These are phyloP conservation scores for Okapia johnstoni DNA, from an alignment of 2,113 vertebrate species.

Conservation along the genomic window DNA sequence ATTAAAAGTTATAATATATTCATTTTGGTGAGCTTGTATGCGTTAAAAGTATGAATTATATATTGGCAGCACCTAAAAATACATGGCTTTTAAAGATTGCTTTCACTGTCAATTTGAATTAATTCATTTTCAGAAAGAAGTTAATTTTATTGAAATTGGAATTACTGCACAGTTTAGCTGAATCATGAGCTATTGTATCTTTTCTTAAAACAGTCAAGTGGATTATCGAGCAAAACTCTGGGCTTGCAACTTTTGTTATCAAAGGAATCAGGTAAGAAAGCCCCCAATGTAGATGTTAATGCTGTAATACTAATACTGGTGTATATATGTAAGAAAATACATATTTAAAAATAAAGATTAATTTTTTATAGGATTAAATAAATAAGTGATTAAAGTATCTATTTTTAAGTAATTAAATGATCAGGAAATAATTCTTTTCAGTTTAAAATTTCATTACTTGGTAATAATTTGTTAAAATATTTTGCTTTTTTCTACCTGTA, in stretches of 20 bases:
- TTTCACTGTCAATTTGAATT: constrained; percentile 7
- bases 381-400: background rate
- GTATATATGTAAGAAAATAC: background rate
- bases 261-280: constrained; percentile 95
- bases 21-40: background rate
- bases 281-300: background rate
- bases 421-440: constrained; percentile 24
- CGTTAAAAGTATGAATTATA: background rate
- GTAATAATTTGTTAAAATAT: constrained; percentile 35
- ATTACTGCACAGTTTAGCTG: constrained; percentile 7
- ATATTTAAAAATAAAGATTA: background rate
- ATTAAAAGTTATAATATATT: background rate
- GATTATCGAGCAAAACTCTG: constrained; percentile 98
- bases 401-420: constrained; percentile 6
- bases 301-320: background rate
- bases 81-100: background rate
- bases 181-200: constrained; percentile 33
- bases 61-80: constrained; percentile 12
- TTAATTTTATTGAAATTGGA: constrained; percentile 39
- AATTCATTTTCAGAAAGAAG: background rate
- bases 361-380: background rate
- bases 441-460: constrained; percentile 37
- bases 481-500: constrained; percentile 71
- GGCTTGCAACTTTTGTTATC: constrained; percentile 99
- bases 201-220: constrained; percentile 88